A percentile compares a stretch with the other conserved stretches of the same genome.
phyloP scores from a whole-genome alignment of 1,140 invertebrate species.

The Drosophila rufa region DNA sequence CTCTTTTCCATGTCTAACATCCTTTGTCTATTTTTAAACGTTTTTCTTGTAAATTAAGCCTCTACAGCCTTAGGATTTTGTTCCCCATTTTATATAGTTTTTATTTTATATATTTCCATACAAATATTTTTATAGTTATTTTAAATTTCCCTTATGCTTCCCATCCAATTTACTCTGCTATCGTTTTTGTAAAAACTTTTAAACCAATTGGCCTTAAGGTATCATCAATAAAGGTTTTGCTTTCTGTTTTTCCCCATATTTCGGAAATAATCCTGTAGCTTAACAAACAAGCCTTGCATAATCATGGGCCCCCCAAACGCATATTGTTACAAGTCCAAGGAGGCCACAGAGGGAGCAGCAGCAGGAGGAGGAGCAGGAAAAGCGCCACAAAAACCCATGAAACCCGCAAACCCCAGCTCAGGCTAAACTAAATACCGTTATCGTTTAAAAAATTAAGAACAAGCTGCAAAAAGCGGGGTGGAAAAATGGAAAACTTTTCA shows the following conservation, averaged over 20 bases:
- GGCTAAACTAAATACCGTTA: slow-evolving; percentile 80
- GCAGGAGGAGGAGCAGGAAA: slow-evolving; percentile 1
- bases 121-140: too few species aligned
- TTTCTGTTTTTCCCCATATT: not conserved
- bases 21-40: not conserved
- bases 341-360: slow-evolving; percentile 3
- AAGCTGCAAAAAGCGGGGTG: slow-evolving; percentile 4
- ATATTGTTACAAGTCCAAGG: slow-evolving; percentile 49
- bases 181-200: not conserved
- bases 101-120: not conserved
- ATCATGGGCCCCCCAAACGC: slow-evolving; percentile 3
- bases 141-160: not conserved
- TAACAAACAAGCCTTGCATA: slow-evolving; percentile 24
- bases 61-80: not conserved
- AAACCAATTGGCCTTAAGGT: slow-evolving; percentile 21
- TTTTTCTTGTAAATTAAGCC: not conserved
- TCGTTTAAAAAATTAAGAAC: slow-evolving; percentile 55
- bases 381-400: slow-evolving; percentile 53
- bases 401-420: slow-evolving; percentile 64
- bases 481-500: slow-evolving; percentile 66
- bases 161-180: not conserved
- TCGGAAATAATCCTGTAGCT: slow-evolving; percentile 23
- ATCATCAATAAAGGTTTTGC: slow-evolving; percentile 14
- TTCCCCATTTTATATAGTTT: not conserved
- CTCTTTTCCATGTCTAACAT: not conserved